Evolutionary conservation across 30 jellyfish, hydroid and myxozoan species (phyloP), one percentile per base, ranked within the genome.

Genomic region (Calvadosia cruxmelitensis): DNA sequence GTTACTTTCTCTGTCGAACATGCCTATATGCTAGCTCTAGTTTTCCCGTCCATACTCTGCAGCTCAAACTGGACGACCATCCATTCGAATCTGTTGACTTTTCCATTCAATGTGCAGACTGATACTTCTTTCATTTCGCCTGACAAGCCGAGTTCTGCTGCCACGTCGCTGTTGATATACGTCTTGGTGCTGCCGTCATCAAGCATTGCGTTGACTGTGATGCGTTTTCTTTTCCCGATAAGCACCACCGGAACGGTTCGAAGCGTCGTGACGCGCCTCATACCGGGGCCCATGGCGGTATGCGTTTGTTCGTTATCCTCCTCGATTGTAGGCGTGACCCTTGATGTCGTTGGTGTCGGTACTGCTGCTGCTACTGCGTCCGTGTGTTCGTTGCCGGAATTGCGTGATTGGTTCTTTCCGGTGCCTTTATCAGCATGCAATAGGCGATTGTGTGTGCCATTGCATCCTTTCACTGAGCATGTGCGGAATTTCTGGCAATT

Each of bases 1-100:
- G 93, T 71, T 0, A 80, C 83, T 73, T 71, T 73, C 29, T 64
- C 63, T 30, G 63, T 51, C 5, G 93, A 63, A 31, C 27, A 36
- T 48, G 81, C 94, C 34, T 70, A 25, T 12, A 53, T 16, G 12
- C 23, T 20, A 10, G 67, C 57, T 5, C 28, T 12, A 7, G 24
- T 3, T 7, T 13, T n/a, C 24, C 91, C 79, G 63, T 78, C 78
- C 24, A 52, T 20, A 63, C 86, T 78, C 27, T 70, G 71, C 15
- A 77, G 86, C 31, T 32, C 70, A 48, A 53, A 49, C 31, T 63
- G 64, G 26, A 78, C 86, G 27, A 57, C 67, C 69, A 68, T 31
- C 1, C 79, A 63, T 16, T 75, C 32, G 48, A 75, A 75, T 15
- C 70, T 28, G 25, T 72, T 33, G 13, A 1, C 1, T 25, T 61